Base-by-base conservation (phyloP, 2,888 invertebrate genomes). In the Elegia similella region DNA sequence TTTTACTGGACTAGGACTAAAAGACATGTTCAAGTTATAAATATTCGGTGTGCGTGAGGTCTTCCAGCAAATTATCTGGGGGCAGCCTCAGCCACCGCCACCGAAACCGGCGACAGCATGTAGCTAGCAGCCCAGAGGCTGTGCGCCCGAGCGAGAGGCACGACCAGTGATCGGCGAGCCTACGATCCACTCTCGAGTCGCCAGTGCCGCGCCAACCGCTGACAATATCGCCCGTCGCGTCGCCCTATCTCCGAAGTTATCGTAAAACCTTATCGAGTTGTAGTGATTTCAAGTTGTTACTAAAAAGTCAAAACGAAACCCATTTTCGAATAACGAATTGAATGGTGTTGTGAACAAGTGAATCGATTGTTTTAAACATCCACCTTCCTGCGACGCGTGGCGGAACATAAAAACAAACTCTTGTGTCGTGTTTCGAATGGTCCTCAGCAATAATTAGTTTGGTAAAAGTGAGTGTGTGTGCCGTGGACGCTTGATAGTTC, bases 381-480 rank as follows among this genome's bases (percentile, higher is more conserved):
- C 70, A 70, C 66, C 70, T 67, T 68, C 60, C 57, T 59, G 62
- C 73, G 81, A 84, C 84, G 84, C 83, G 84, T 86, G 83, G 83
- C 87, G 82, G 77, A 78, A 80, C 76, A 75, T 75, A 78, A 82
- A 80, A 85, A 84, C 82, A 84, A 86, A 86, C 82, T 84, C 78
- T 79, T 80, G 79, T 80, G 78, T 84, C 76, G 74, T 78, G 78
- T 82, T 84, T 75, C 77, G 82, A 86, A 84, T 85, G 84, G 78
- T 85, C 84, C 78, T 75, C 77, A 69, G 73, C 80, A 78, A 78
- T 84, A 82, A 87, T 86, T 88, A 86, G 87, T 86, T 86, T 80
- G 82, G 84, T 87, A 88, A 86, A 88, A 89, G 88, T 89, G 88
- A 84, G 88, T 88, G 89, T 86, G 84, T 86, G 86, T 84, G 78